Conservation (phyloP, 2,888 invertebrate species). For the Sphecodes monilicornis region DNA sequence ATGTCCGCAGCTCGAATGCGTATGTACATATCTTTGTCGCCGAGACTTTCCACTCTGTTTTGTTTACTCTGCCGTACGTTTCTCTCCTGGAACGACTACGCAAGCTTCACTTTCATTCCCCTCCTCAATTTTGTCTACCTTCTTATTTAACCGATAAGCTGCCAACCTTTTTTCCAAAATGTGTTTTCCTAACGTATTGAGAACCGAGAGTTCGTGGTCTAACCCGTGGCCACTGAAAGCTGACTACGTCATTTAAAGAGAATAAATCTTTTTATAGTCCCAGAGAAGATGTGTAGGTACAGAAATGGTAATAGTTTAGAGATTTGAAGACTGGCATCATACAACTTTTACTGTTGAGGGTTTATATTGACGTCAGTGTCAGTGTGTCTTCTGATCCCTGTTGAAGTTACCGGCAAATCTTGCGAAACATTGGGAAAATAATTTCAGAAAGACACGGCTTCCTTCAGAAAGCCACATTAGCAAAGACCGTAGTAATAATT, state of each 20-base stretch:
- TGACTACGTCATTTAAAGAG: background rate
- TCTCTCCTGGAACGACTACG: conserved; percentile 18
- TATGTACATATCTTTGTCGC: conserved; percentile 36
- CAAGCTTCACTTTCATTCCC: conserved; percentile 36
- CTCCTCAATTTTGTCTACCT: background rate
- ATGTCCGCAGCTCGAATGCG: background rate
- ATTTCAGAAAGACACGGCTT: background rate
- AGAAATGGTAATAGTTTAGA: background rate
- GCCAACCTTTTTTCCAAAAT: background rate
- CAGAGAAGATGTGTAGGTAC: background rate
- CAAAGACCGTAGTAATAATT: background rate
- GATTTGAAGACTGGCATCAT: background rate
- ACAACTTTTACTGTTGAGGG: background rate
- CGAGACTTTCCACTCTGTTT: conserved; percentile 32
- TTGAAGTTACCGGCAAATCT: background rate
- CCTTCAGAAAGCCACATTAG: no score
- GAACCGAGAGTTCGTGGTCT: background rate
- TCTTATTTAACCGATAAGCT: background rate
- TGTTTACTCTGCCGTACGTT: conserved; percentile 32
- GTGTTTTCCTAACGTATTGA: background rate
- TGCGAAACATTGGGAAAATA: background rate
- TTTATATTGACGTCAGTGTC: background rate
- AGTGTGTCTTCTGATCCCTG: background rate
- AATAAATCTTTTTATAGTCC: background rate
- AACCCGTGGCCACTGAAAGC: background rate